phyloP scores from a whole-genome alignment of 1,140 invertebrate genomes.

The Leptopilina clavipes region DNA sequence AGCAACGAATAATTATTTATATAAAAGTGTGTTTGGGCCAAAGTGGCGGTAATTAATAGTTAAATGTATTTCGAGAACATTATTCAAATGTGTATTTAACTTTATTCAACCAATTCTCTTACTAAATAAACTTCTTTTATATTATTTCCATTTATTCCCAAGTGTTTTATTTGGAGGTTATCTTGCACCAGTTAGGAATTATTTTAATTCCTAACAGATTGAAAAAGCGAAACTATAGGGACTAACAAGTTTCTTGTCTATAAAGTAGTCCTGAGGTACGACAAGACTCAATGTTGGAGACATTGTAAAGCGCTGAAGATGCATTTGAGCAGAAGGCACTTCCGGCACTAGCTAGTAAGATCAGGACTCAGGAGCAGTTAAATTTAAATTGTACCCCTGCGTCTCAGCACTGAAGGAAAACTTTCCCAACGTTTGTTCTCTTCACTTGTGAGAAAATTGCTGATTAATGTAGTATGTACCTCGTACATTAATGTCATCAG shows the following conservation, averaged over 20 bases:
- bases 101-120: too few relatives aligned
- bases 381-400: constrained; percentile 18
- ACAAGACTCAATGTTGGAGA: neutral
- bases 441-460: neutral
- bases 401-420: constrained; percentile 11
- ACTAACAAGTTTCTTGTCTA: constrained; percentile 13
- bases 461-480: neutral
- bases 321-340: constrained; percentile 19
- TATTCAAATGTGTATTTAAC: too few relatives aligned
- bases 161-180: too few relatives aligned
- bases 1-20: too few relatives aligned
- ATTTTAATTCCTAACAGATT: neutral
- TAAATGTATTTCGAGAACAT: too few relatives aligned
- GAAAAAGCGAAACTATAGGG: neutral
- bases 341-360: neutral
- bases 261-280: constrained; percentile 1
- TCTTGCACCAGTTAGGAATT: too few relatives aligned
- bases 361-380: constrained; percentile 7
- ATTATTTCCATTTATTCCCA: too few relatives aligned
- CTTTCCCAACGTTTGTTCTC: neutral
- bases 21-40: too few relatives aligned
- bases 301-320: constrained; percentile 17
- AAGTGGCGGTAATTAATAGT: too few relatives aligned
- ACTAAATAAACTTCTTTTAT: too few relatives aligned
- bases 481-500: neutral